Conservation (phyloP, 2,888 invertebrate species). For the Synanthedon andrenaeformis region DNA sequence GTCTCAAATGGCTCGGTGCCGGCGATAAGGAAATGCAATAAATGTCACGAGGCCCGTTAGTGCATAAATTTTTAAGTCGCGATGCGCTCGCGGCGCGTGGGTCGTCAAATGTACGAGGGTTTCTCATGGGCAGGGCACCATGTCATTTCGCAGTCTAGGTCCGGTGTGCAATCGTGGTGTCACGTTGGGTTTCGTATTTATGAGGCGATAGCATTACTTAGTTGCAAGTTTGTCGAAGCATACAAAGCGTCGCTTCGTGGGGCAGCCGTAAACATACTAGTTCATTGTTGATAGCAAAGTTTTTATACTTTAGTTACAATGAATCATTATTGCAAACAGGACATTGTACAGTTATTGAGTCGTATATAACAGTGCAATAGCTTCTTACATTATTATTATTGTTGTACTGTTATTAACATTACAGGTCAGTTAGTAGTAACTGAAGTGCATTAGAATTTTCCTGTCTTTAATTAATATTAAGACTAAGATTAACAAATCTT, state of each 20-base stretch:
- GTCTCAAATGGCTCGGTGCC: not conserved
- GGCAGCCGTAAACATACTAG: too few species aligned
- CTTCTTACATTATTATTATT: too few species aligned
- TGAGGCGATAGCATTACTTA: not conserved
- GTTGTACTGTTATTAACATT: too few species aligned
- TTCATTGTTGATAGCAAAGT: too few species aligned
- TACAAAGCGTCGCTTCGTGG: not conserved
- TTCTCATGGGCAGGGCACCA: constrained; percentile 34
- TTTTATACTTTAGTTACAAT: too few species aligned
- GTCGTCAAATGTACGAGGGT: constrained; percentile 20
- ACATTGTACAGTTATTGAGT: too few species aligned
- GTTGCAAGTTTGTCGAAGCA: not conserved
- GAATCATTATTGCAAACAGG: too few species aligned
- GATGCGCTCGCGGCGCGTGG: constrained; percentile 21
- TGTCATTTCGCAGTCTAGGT: constrained; percentile 4
- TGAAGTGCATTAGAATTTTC: too few species aligned
- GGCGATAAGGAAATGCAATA: constrained; percentile 34
- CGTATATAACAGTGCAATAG: too few species aligned
- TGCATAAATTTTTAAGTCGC: constrained; percentile 28
- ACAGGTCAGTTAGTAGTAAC: too few species aligned
- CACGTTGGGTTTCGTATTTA: constrained; percentile 2
- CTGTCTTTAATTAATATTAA: too few species aligned
- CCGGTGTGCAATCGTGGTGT: constrained; percentile 5
- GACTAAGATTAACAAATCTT: too few species aligned
- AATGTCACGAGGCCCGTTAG: constrained; percentile 34